Base-by-base conservation (phyloP, 1,140 invertebrate genomes). In the Samia ricini region DNA sequence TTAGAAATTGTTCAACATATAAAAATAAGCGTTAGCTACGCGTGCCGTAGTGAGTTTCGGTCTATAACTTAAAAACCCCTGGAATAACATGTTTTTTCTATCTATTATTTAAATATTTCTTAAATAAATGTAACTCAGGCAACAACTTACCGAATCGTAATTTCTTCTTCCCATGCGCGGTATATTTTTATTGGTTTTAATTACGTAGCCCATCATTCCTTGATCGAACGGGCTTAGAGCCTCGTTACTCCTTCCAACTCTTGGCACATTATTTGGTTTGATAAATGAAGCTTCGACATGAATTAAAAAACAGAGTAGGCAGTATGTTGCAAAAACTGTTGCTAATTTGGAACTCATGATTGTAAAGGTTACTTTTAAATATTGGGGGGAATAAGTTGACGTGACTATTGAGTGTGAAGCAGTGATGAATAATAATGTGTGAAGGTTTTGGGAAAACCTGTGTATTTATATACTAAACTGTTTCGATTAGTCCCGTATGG, bases 101-200 rank as follows among this genome's bases (percentile, higher is more conserved):
- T 36, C 33, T 15, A 7, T 36, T 36, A 7, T 36, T 36, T 36
- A 15, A 7, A 6, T 15, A 36, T 15, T 36, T 6, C 33, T 15
- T 6, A 15, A 36, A 6, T 7, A 7, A 36, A 15, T 6, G 6
- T 15, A 7, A 7, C 33, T 15, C 33, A 6, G 33, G 15, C 15
- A 21, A 52, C 8, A 49, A 69, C 82, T 82, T 71, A 89, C 87
- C 61, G 83, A 88, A 73, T 89, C 85, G 50, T 77, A 89, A 61
- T 89, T 89, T 57, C 87, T 77, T 64, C 85, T 74, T 2, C 87
- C 87, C 81, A 89, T 89, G 3, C 87, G 69, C 19, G 87, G 87
- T 68, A 89, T 88, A 72, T 83, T 89, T 64, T 89, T 89, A 66
- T 71, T 85, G 0, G 85, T 85, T 76, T 89, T 89, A 55, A 89